Evolutionary conservation across 1,140 invertebrate species (phyloP), one percentile per base, ranked within the genome.

Genomic region (Spodoptera litura): DNA sequence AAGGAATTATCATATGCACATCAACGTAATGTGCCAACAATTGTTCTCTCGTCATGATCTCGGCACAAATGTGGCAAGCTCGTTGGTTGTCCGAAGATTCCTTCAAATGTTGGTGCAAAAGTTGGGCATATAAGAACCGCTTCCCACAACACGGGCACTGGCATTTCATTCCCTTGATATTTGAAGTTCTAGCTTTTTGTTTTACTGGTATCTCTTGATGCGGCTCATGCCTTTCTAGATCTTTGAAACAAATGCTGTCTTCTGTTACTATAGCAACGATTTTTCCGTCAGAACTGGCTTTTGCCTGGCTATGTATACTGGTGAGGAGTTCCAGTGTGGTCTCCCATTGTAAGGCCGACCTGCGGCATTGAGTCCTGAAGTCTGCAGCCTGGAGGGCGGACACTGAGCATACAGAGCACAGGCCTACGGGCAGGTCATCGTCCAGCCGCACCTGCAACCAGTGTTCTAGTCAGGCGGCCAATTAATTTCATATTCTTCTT

Each of bases 371-470:
- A 4, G 53, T 71, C 49, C 85, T 81, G 83, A 94, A 94, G 38
- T 89, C 79, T 6, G 83, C 91, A 0, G 89, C 89, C 20, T 80
- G 83, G 15, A 88, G 53, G 0, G 89, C 87, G 10, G 87, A 83
- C 49, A 71, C 56, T 5, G 81, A 88, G 80, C 91, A 94, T 31
- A 64, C 15, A 9, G 84, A 70, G 83, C 91, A 94, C 35, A 93
- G 78, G 52, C 87, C 85, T 25, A 78, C 49, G 4, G 92, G 91
- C 75, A 94, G 83, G 74, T 85, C 87, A 35, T 81, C 88, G 13
- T 87, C 83, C 70, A 85, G 35, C 83, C 58, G 76, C 84, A 93
- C 88, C 92, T 93, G 91, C 81, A 93, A 94, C 83, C 85, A 93
- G 77, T 76, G 81, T 31, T 84, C 83, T 82, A 85, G 79, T 92